Conservation (phyloP, 2,888 invertebrate genomes). For the Altica lythri region DNA sequence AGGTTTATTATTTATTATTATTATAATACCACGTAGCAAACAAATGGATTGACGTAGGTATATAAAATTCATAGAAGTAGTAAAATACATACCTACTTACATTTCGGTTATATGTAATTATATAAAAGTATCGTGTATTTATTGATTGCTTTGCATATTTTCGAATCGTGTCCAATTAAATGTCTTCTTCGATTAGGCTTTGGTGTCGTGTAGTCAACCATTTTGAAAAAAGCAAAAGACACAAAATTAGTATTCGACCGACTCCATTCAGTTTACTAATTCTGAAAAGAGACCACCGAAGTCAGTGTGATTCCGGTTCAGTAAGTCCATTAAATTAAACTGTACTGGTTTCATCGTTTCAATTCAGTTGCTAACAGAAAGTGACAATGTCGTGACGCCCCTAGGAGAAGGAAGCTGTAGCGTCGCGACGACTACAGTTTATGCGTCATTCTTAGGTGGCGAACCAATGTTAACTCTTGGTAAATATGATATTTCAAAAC, state of each 20-base stretch:
- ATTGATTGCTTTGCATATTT: too few relatives aligned
- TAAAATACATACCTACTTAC: too few relatives aligned
- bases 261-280: neutral
- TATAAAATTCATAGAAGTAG: too few relatives aligned
- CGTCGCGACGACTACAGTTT: slow-evolving; percentile 39
- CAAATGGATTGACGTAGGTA: too few relatives aligned
- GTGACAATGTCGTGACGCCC: slow-evolving; percentile 43
- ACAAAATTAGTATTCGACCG: slow-evolving; percentile 45
- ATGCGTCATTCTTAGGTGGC: slow-evolving; percentile 41
- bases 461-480: slow-evolving; percentile 52
- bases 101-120: too few relatives aligned
- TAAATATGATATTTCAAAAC: slow-evolving; percentile 56
- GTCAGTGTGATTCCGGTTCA: slow-evolving; percentile 46
- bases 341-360: slow-evolving; percentile 44
- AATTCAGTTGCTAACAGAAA: slow-evolving; percentile 41
- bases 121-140: too few relatives aligned
- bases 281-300: slow-evolving; percentile 26
- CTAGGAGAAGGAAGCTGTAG: slow-evolving; percentile 32
- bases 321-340: slow-evolving; percentile 48
- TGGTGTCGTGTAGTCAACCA: slow-evolving; percentile 22
- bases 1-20: too few relatives aligned
- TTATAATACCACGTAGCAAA: too few relatives aligned
- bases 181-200: slow-evolving; percentile 9
- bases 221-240: slow-evolving; percentile 37
- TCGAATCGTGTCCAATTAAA: too few relatives aligned